A percentile compares a stretch with the other conserved stretches of the same genome.
Conservation (phyloP, 2,797 vertebrate genomes). For the Nyctibius grandis region DNA sequence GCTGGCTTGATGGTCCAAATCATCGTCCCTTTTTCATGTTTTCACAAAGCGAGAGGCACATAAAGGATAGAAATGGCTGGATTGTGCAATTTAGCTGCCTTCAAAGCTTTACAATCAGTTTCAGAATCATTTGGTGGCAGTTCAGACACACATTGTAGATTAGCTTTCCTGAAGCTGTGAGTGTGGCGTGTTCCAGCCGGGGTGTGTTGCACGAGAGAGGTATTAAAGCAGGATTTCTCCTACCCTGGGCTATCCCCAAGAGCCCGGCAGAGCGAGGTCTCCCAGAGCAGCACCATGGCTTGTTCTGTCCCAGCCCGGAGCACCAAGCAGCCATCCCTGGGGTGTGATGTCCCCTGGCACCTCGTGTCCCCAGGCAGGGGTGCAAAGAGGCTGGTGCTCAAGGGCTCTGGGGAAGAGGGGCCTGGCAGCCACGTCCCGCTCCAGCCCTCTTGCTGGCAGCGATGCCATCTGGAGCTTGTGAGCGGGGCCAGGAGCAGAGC, state of each 20-base stretch:
- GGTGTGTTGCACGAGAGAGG: not conserved
- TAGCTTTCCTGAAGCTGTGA: not conserved
- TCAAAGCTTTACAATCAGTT: constrained; percentile 66
- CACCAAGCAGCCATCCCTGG: not conserved
- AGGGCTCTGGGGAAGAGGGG: not conserved
- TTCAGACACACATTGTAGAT: constrained; percentile 59
- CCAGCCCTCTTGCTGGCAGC: not conserved
- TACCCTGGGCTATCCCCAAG: constrained; percentile 14
- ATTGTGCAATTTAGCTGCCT: constrained; percentile 59
- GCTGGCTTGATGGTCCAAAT: constrained; percentile 54
- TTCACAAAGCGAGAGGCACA: constrained; percentile 52
- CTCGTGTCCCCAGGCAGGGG: not conserved
- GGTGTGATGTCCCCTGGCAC: not conserved
- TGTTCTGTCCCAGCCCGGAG: not conserved
- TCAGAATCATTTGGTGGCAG: constrained; percentile 56
- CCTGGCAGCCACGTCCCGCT: not conserved
- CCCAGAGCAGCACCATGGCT: not conserved
- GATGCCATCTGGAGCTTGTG: not conserved
- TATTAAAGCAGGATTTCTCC: constrained; percentile 42
- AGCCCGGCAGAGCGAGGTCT: not conserved
- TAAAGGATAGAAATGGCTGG: constrained; percentile 60
- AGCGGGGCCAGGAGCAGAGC: not conserved
- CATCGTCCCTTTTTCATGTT: constrained; percentile 66
- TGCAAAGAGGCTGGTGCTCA: not conserved
- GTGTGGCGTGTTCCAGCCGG: fast-evolving